Conservation (phyloP, 1,140 invertebrate species). For the Anastrepha obliqua region DNA sequence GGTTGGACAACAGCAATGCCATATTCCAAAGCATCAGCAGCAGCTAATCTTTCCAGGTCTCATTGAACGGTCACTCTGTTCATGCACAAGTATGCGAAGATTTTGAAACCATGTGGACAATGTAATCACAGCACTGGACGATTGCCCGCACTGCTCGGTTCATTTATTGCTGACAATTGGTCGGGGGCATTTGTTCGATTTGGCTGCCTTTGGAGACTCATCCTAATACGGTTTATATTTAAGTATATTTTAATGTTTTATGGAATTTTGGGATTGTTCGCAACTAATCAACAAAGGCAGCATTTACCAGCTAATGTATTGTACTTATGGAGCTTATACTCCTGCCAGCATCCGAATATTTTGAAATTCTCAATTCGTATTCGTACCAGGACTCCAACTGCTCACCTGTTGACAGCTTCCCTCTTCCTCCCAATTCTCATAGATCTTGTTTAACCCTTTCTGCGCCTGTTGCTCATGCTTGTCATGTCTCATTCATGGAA, state of each 20-base stretch:
- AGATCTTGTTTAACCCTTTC: neutral
- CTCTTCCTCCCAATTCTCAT: neutral
- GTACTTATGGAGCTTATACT: neutral
- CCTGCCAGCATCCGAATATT: neutral
- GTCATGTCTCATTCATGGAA: constrained; percentile 14
- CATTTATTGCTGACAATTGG: neutral
- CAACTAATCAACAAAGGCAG: constrained; percentile 20
- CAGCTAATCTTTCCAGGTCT: neutral
- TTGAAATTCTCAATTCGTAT: constrained; percentile 2
- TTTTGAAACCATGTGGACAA: neutral
- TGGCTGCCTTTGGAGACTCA: neutral
- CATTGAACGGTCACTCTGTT: neutral
- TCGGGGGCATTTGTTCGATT: neutral
- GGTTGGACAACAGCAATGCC: neutral
- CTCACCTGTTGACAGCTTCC: neutral
- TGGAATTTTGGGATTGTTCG: neutral
- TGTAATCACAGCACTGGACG: neutral
- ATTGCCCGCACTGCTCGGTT: neutral
- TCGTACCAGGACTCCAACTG: constrained; percentile 21
- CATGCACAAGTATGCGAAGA: neutral
- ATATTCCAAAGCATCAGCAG: neutral
- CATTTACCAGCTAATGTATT: neutral
- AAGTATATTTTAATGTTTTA: constrained; percentile 29
- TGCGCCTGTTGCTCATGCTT: constrained; percentile 2
- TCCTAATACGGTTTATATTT: neutral